Conservation (phyloP, 2,797 vertebrate genomes). For the Esox masquinongy region DNA sequence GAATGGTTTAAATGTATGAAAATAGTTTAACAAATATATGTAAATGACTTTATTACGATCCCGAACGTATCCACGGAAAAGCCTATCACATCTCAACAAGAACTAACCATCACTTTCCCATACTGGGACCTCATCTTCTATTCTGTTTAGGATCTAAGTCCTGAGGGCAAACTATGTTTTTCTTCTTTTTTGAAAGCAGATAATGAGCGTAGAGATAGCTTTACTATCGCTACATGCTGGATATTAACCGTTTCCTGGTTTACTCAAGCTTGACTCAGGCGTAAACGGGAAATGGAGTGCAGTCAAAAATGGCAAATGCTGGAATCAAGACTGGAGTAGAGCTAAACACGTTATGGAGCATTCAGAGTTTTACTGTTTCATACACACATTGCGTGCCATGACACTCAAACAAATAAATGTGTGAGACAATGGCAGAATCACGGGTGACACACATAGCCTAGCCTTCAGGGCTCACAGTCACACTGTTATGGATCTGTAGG, state of each 20-base stretch:
- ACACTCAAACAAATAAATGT: constrained; percentile 42
- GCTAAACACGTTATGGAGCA: background rate
- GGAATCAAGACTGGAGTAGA: constrained; percentile 43
- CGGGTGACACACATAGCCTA: constrained; percentile 34
- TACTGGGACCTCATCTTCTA: no score
- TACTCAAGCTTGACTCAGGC: constrained; percentile 67
- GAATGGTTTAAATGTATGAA: no score
- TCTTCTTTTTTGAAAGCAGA: background rate
- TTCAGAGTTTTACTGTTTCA: constrained; percentile 11
- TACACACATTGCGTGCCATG: constrained; percentile 27
- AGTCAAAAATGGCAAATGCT: constrained; percentile 65
- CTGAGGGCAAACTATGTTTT: no score
- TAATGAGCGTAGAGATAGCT: background rate
- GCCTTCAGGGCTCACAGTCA: constrained; percentile 23
- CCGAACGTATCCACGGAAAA: no score
- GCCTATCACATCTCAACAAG: no score
- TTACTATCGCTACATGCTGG: constrained; percentile 20
- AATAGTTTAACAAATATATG: no score
- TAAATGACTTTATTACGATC: no score
- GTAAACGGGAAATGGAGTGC: constrained; percentile 64
- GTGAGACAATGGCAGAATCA: constrained; percentile 49
- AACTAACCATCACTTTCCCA: no score
- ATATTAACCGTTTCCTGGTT: constrained; percentile 56
- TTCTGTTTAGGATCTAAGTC: no score
- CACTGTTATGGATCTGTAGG: constrained; percentile 31